A percentile compares a stretch with the other conserved stretches of the same genome.
Evolutionary conservation across 2,888 invertebrate species (phyloP).

Genomic region (Euclidia mi): DNA sequence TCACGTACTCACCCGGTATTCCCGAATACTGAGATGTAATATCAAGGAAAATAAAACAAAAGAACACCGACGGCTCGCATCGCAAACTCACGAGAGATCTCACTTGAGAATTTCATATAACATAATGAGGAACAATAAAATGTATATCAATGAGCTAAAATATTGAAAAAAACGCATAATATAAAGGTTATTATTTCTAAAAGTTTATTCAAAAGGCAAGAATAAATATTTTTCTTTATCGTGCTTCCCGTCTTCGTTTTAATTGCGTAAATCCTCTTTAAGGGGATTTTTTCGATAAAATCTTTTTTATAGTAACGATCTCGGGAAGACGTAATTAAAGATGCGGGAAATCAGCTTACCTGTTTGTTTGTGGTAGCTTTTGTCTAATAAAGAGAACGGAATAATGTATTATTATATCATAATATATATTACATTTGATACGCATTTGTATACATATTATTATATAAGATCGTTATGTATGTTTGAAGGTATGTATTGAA

Average conservation of each 20-base stretch:
- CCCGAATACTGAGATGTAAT: constrained; percentile 2
- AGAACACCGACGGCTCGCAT: constrained; percentile 1
- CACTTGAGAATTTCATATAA: constrained; percentile 6
- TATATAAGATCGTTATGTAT: too few species aligned
- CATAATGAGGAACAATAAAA: constrained; percentile 9
- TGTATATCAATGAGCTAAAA: constrained; percentile 2
- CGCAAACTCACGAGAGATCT: constrained; percentile 2
- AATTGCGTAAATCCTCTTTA: constrained; percentile 85
- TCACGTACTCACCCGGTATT: constrained; percentile 5
- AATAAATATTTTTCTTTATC: constrained; percentile 71
- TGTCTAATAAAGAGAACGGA: constrained; percentile 49
- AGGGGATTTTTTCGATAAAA: constrained; percentile 73
- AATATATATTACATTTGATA: too few species aligned
- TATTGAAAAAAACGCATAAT: constrained; percentile 12
- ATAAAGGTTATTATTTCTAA: constrained; percentile 47
- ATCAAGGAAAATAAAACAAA: constrained; percentile 19
- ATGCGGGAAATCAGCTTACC: constrained; percentile 70
- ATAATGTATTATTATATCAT: neutral
- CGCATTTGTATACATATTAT: too few species aligned
- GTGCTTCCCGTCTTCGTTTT: constrained; percentile 71
- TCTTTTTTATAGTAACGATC: constrained; percentile 68
- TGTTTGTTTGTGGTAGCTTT: constrained; percentile 60
- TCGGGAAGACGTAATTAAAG: constrained; percentile 72
- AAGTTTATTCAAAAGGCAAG: constrained; percentile 69
- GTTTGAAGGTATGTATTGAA: too few species aligned